Evolutionary conservation across 2,888 invertebrate genomes (phyloP).

Genomic region (Aelia acuminata): DNA sequence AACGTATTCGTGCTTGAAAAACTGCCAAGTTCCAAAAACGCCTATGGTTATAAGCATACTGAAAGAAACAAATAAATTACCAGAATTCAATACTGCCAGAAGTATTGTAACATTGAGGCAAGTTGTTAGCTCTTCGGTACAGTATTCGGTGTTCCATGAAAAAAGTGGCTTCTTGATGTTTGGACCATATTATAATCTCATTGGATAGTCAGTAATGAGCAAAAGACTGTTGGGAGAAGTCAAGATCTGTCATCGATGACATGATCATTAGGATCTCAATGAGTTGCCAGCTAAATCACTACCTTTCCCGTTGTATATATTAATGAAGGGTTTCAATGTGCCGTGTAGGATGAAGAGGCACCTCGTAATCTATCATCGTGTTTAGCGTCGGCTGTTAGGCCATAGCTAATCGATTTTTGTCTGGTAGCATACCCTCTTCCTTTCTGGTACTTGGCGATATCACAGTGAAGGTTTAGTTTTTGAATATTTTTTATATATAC

Average conservation of each 20-base stretch:
- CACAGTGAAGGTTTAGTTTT: no score
- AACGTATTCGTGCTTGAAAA: no score
- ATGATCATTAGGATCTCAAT: constrained; percentile 4
- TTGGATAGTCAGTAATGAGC: neutral
- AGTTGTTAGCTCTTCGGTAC: neutral
- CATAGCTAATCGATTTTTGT: neutral
- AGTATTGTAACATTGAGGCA: neutral
- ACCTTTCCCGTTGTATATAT: neutral
- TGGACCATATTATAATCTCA: neutral
- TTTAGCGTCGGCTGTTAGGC: neutral
- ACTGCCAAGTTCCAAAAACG: no score
- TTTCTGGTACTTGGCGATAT: neutral
- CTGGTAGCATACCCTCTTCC: neutral
- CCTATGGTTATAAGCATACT: no score
- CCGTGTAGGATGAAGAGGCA: neutral
- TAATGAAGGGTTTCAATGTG: neutral
- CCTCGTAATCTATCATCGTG: neutral
- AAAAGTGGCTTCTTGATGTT: neutral
- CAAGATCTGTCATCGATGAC: neutral
- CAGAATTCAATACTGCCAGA: no score
- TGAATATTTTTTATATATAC: no score
- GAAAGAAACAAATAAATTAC: no score
- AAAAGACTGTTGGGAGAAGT: neutral
- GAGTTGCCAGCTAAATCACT: neutral
- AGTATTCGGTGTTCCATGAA: neutral